Evolutionary conservation across 1,140 invertebrate species (phyloP), one percentile per base, ranked within the genome.

Genomic region (Marisa cornuarietis): DNA sequence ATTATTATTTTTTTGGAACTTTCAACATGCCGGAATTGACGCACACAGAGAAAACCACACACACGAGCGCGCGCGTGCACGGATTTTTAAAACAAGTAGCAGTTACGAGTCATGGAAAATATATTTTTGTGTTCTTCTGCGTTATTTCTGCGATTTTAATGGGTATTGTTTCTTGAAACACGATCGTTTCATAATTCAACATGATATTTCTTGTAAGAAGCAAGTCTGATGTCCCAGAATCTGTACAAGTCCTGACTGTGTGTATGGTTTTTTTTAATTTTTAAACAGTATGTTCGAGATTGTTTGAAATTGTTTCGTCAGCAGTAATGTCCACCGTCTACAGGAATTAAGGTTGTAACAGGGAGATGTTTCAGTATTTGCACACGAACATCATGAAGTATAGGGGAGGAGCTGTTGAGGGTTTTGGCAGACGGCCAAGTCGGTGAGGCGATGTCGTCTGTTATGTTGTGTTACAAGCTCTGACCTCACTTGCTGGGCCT

Each of bases 371-470:
- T 6, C 6, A 58, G 54, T 58, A 58, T 58, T 11, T 18, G 16
- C 16, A 8, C 9, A 58, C 4, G 54, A 18, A 4, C 31, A 58
- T 18, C 4, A 18, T 58, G 54, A 58, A 58, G 1, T 58, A 18
- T 3, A 14, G 54, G n/a, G n/a, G n/a, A n/a, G n/a, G n/a, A n/a
- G 54, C 54, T 58, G 54, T 58, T 58, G 54, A 6, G 52, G 1
- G 65, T 68, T 68, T 68, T 68, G 65, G 65, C 65, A n/a, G 22
- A n/a, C 14, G 65, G 65, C 65, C 65, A 68, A 68, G 65, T 68
- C 26, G 65, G n/a, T 31, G 11, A 31, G n/a, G 10, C 65, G 11
- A 31, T 68, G 22, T 68, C 6, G 65, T 68, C 4, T 68, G 65
- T 68, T 68, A 68, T 68, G 65, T n/a, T 68, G 1, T 14, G 22